Percentiles rank a stretch among this genome's conserved stretches.
Evolutionary conservation across 2,888 invertebrate genomes (phyloP).

Genomic region (Caenorhabditis imperialis): DNA sequence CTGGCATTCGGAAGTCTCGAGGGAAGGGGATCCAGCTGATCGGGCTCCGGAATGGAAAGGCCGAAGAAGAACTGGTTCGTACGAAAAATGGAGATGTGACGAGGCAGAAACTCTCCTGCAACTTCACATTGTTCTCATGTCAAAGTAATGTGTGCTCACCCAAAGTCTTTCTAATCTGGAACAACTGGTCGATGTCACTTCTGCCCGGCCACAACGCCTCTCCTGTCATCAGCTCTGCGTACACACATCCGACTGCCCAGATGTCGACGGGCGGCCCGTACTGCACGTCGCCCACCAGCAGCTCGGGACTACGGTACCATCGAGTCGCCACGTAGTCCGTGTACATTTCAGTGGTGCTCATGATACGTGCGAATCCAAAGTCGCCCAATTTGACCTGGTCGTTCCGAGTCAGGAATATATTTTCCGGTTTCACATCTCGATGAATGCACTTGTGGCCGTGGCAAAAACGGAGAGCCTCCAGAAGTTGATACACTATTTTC

Average conservation of each 20-base stretch:
- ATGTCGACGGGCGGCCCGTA: slow-evolving; percentile 88
- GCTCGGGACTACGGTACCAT: slow-evolving; percentile 90
- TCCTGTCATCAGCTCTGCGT: slow-evolving; percentile 80
- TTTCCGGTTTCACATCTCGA: slow-evolving; percentile 93
- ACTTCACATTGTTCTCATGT: too few species aligned
- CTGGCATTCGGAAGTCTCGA: slow-evolving; percentile 87
- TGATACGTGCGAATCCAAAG: slow-evolving; percentile 97
- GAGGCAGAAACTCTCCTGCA: slow-evolving; percentile 88
- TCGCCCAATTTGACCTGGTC: slow-evolving; percentile 97
- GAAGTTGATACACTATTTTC: slow-evolving; percentile 94
- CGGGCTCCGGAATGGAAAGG: slow-evolving; percentile 91
- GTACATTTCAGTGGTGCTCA: slow-evolving; percentile 94
- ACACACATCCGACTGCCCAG: slow-evolving; percentile 90
- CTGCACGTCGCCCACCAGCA: slow-evolving; percentile 93
- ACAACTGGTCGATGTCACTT: slow-evolving; percentile 97
- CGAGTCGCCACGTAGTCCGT: slow-evolving; percentile 99
- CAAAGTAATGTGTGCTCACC: too few species aligned
- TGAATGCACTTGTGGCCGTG: slow-evolving; percentile 87
- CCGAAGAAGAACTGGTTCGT: slow-evolving; percentile 95
- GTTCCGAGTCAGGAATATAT: slow-evolving; percentile 91
- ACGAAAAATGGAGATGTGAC: slow-evolving; percentile 95
- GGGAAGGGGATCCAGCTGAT: slow-evolving; percentile 87
- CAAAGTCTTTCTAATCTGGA: slow-evolving; percentile 92
- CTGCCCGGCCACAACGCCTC: slow-evolving; percentile 98
- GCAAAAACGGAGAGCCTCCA: slow-evolving; percentile 95